phyloP scores from a whole-genome alignment of 1,140 invertebrate genomes.

The Magallana gigas region DNA sequence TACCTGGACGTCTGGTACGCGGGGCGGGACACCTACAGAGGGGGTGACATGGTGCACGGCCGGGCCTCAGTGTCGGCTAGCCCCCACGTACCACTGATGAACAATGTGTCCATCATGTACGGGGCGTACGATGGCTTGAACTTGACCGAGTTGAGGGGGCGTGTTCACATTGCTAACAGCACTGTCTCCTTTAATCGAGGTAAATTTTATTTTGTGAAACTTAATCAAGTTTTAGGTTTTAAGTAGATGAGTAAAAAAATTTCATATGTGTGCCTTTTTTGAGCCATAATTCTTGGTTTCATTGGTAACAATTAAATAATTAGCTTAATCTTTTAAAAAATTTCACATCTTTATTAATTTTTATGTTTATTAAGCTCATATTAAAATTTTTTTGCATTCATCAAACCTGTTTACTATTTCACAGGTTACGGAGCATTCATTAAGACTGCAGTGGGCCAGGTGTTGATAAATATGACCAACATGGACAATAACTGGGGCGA shows the following conservation, averaged over 20 bases:
- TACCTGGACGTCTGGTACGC: constrained; percentile 91
- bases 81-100: constrained; percentile 92
- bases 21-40: constrained; percentile 81
- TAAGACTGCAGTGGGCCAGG: constrained; percentile 89
- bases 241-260: neutral
- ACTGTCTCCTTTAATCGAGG: constrained; percentile 90
- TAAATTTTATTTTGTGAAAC: constrained; percentile 69
- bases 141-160: constrained; percentile 90
- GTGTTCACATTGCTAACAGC: constrained; percentile 89
- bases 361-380: too few species aligned
- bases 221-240: neutral
- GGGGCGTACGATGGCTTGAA: constrained; percentile 96
- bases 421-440: constrained; percentile 84
- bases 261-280: too few species aligned
- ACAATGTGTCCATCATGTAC: constrained; percentile 88
- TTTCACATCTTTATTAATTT: too few species aligned
- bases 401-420: too few species aligned
- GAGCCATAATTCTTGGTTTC: too few species aligned
- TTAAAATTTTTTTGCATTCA: too few species aligned
- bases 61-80: constrained; percentile 92
- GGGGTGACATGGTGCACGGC: constrained; percentile 87
- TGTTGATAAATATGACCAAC: constrained; percentile 93
- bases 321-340: too few species aligned
- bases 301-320: too few species aligned
- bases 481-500: constrained; percentile 95